phyloP scores from a whole-genome alignment of 2,797 vertebrate genomes.

The Sylvilagus floridanus region DNA sequence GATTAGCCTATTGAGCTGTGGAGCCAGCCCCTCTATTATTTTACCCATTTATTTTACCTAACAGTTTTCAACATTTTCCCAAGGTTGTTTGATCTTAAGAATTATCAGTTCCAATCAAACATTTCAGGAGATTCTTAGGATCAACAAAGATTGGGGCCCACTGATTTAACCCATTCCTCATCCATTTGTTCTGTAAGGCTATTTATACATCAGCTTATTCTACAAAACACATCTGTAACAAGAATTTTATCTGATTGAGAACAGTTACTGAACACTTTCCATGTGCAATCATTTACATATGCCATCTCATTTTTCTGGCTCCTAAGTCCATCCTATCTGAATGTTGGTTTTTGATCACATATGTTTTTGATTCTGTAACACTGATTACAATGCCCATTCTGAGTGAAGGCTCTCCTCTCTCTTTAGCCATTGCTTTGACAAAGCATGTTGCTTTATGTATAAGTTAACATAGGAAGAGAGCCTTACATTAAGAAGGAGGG shows the following conservation, averaged over 20 bases:
- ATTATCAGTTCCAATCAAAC: neutral
- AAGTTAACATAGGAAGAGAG: neutral
- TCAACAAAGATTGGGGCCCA: neutral
- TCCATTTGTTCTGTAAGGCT: neutral
- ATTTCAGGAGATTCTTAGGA: neutral
- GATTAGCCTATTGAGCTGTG: no score
- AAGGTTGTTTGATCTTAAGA: neutral
- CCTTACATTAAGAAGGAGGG: neutral
- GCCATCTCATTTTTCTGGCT: neutral
- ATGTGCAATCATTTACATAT: neutral
- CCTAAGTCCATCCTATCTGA: neutral
- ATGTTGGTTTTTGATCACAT: slow-evolving; percentile 12
- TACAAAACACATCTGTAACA: slow-evolving; percentile 33
- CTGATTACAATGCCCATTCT: neutral
- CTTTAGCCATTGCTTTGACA: slow-evolving; percentile 3
- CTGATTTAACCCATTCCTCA: neutral
- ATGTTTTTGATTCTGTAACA: neutral
- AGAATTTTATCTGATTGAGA: neutral
- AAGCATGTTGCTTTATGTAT: neutral
- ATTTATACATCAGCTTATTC: neutral
- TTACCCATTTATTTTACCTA: neutral
- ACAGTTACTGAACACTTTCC: neutral
- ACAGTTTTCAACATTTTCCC: neutral
- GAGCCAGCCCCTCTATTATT: neutral
- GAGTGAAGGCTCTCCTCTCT: neutral